Conservation (phyloP, 2,888 invertebrate species). For the Pachliopta kotzebuea region DNA sequence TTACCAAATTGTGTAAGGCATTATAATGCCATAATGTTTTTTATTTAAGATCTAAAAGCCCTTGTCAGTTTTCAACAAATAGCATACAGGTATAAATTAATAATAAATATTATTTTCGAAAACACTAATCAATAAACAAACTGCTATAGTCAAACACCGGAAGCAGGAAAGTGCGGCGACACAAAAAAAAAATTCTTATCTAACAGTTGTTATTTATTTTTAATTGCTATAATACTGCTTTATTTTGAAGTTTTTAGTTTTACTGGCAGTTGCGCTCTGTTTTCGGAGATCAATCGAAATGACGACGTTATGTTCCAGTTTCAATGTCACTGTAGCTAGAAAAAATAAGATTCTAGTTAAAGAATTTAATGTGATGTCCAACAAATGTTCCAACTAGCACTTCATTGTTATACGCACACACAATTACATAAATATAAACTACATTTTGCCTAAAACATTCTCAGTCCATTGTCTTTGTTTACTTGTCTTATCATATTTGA, state of each 20-base stretch:
- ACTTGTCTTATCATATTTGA: conserved; percentile 18
- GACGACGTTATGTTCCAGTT: no score
- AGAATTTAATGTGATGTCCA: background rate
- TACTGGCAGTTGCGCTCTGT: no score
- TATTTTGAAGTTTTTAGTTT: background rate
- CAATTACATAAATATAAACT: background rate
- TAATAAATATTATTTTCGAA: conserved; percentile 7
- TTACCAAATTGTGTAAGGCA: no score
- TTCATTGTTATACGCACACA: background rate
- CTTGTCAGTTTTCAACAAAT: no score
- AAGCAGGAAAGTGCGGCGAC: conserved; percentile 10
- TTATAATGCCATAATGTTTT: background rate
- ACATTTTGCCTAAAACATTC: background rate
- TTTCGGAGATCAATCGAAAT: no score
- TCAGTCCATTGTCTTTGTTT: conserved; percentile 7
- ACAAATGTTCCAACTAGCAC: background rate
- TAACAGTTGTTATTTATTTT: background rate
- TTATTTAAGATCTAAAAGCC: background rate
- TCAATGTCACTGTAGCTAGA: no score
- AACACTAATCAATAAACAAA: background rate
- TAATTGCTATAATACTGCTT: background rate
- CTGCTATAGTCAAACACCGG: background rate
- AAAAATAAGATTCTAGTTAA: background rate
- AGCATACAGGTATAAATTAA: background rate
- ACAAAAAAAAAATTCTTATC: background rate